Percentiles rank a stretch among this genome's conserved stretches.
These are phyloP conservation scores for Eutolmus rufibarbis DNA, from an alignment of 2,888 invertebrate genomes.

Conservation along the genomic window DNA sequence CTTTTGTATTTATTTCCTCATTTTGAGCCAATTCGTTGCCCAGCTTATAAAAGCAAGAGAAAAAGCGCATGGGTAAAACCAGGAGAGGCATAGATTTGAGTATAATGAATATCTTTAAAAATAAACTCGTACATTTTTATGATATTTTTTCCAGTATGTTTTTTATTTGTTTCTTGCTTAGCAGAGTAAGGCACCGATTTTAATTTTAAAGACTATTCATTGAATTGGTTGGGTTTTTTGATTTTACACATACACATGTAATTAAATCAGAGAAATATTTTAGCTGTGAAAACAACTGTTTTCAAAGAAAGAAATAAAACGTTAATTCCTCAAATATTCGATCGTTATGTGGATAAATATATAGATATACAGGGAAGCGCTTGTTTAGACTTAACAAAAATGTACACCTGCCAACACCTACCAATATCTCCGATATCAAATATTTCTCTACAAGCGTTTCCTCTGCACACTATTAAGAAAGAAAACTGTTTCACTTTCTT, in stretches of 20 bases:
- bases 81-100: too few species aligned
- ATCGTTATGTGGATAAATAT: not conserved
- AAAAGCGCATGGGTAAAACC: too few species aligned
- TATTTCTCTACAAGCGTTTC: slow-evolving; percentile 11
- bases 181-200: too few species aligned
- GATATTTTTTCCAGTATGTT: too few species aligned
- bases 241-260: not conserved
- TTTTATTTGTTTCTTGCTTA: too few species aligned
- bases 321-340: not conserved
- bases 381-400: not conserved
- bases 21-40: too few species aligned
- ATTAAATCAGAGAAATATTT: not conserved
- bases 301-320: not conserved
- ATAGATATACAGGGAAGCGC: not conserved
- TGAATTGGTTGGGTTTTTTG: not conserved
- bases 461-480: not conserved
- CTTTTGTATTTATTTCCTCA: too few species aligned
- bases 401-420: not conserved
- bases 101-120: too few species aligned
- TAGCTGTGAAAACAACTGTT: not conserved
- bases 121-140: too few species aligned
- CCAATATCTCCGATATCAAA: not conserved
- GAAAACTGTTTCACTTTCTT: not conserved
- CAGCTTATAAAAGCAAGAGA: too few species aligned
- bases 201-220: not conserved